Conservation (phyloP, 1,140 invertebrate species). For the Campodea augens region DNA sequence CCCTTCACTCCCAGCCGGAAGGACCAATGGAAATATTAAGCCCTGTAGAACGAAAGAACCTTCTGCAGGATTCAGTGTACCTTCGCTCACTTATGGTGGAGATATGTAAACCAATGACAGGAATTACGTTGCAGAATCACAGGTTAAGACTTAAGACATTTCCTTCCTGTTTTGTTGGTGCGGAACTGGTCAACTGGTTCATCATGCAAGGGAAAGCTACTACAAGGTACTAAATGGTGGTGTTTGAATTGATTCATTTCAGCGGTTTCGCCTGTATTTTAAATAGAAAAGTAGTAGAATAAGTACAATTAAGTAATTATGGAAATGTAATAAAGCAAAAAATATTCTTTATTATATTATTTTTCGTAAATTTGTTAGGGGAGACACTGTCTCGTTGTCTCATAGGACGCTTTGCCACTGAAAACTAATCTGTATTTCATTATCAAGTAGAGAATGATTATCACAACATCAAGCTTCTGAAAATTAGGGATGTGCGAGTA, state of each 20-base stretch:
- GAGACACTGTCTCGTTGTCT: too few species aligned
- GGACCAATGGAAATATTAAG: slow-evolving; percentile 7
- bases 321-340: too few species aligned
- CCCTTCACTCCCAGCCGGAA: slow-evolving; percentile 1
- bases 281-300: too few species aligned
- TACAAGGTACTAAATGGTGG: slow-evolving; percentile 25
- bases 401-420: too few species aligned
- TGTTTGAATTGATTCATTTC: too few species aligned
- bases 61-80: slow-evolving; percentile 49
- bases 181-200: slow-evolving; percentile 57
- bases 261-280: too few species aligned
- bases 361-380: too few species aligned
- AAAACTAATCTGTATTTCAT: slow-evolving; percentile 5
- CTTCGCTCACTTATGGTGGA: slow-evolving; percentile 51
- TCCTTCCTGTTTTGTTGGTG: slow-evolving; percentile 44
- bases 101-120: slow-evolving; percentile 36
- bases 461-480: too few species aligned
- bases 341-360: too few species aligned
- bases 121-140: slow-evolving; percentile 39
- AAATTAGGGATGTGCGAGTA: too few species aligned
- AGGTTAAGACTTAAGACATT: slow-evolving; percentile 43
- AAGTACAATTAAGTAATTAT: too few species aligned
- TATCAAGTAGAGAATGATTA: not conserved
- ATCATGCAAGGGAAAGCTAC: slow-evolving; percentile 45
- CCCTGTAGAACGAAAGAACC: slow-evolving; percentile 38